Percentiles rank a stretch among this genome's conserved stretches.
These are phyloP conservation scores for Plebejus anna DNA, from an alignment of 2,888 invertebrate species.

Conservation along the genomic window DNA sequence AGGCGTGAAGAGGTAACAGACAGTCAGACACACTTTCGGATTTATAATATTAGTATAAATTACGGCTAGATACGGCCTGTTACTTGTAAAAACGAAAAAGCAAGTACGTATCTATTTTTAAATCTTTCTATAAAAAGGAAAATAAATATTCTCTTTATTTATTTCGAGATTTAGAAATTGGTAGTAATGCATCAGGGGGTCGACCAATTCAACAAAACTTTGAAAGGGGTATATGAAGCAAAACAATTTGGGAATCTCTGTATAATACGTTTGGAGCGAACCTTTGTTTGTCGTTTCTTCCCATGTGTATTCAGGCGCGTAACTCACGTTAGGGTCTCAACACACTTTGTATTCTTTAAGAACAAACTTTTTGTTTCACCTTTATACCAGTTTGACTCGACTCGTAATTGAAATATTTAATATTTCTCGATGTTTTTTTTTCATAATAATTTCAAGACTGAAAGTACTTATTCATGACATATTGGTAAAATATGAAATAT, in stretches of 20 bases:
- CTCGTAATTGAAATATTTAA: background rate
- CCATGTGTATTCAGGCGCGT: conserved; percentile 39
- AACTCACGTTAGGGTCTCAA: conserved; percentile 36
- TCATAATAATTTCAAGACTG: too few relatives aligned
- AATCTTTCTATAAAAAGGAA: too few relatives aligned
- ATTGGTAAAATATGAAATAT: too few relatives aligned
- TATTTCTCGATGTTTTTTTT: background rate
- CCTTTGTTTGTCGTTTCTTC: conserved; percentile 48
- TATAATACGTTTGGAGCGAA: conserved; percentile 38
- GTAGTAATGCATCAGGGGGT: too few relatives aligned
- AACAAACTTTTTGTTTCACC: conserved; percentile 32
- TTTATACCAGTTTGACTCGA: background rate
- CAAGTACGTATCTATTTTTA: too few relatives aligned
- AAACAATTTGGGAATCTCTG: background rate
- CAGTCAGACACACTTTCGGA: too few relatives aligned
- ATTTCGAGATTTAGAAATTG: too few relatives aligned
- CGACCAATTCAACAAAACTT: background rate
- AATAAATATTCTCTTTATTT: too few relatives aligned
- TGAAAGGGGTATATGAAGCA: background rate
- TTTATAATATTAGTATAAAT: too few relatives aligned
- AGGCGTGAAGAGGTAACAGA: too few relatives aligned
- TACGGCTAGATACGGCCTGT: too few relatives aligned
- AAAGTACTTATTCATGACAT: background rate
- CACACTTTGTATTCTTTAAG: conserved; percentile 33
- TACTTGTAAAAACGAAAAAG: too few relatives aligned